phyloP scores from a whole-genome alignment of 2,113 vertebrate species.

The Osmerus mordax region DNA sequence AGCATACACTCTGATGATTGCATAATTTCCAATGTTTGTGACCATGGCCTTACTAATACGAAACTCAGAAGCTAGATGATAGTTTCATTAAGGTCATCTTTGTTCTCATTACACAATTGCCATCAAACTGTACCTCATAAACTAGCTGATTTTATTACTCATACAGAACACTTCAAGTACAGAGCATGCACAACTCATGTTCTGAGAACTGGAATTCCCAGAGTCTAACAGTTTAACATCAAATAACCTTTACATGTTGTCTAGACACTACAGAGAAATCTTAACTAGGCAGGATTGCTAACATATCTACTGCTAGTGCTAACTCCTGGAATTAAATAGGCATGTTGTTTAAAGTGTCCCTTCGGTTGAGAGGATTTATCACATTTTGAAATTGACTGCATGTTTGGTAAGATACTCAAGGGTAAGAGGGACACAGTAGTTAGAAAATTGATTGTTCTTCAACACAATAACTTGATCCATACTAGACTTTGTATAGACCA shows the following conservation, averaged over 20 bases:
- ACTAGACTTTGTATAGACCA: constrained; percentile 2
- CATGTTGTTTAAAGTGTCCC: background rate
- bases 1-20: no score
- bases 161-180: background rate
- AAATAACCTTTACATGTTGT: background rate
- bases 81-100: no score
- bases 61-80: no score
- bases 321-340: background rate
- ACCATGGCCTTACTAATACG: no score
- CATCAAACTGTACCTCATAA: background rate
- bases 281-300: background rate
- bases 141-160: background rate
- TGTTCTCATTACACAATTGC: no score
- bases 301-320: constrained; percentile 1
- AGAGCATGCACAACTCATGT: no score
- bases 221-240: background rate
- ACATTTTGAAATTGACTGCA: background rate
- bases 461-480: background rate
- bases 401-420: background rate
- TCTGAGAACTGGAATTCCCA: no score
- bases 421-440: background rate
- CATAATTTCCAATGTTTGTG: no score
- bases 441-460: background rate
- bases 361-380: background rate
- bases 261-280: constrained; percentile 8